A percentile compares a stretch with the other conserved stretches of the same genome.
These are phyloP conservation scores for Pseudomyrmex gracilis DNA, from an alignment of 1,140 invertebrate genomes.

Conservation along the genomic window DNA sequence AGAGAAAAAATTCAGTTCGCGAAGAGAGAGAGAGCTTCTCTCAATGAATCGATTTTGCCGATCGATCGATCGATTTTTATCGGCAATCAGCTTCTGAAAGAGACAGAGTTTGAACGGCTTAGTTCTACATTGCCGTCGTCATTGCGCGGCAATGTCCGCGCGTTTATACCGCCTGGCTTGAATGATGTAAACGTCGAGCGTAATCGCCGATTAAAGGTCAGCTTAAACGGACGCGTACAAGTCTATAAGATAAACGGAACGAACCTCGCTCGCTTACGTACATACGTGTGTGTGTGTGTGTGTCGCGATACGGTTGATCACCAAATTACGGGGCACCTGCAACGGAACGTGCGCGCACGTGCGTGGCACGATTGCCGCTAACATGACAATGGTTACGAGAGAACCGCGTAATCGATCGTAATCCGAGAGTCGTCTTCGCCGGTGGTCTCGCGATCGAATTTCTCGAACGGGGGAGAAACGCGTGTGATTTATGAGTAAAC, in stretches of 20 bases:
- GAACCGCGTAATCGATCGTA: slow-evolving; percentile 36
- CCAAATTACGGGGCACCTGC: slow-evolving; percentile 26
- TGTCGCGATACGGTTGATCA: slow-evolving; percentile 28
- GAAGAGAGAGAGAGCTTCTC: too few species aligned
- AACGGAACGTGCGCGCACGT: background rate
- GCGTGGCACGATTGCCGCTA: background rate
- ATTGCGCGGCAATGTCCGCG: slow-evolving; percentile 11
- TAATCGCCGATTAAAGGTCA: slow-evolving; percentile 50
- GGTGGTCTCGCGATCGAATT: slow-evolving; percentile 40
- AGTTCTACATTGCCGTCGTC: background rate
- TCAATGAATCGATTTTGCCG: too few species aligned
- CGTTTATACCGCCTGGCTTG: slow-evolving; percentile 14
- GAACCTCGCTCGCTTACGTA: background rate
- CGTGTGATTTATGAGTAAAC: slow-evolving; percentile 1
- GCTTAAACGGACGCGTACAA: slow-evolving; percentile 4
- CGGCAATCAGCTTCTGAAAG: background rate
- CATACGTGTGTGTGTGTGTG: slow-evolving; percentile 4
- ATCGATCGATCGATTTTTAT: background rate
- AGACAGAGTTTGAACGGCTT: background rate
- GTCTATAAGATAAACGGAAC: slow-evolving; percentile 23
- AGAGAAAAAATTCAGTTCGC: too few species aligned
- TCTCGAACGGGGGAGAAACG: background rate
- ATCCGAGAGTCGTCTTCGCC: slow-evolving; percentile 11
- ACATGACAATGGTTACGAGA: slow-evolving; percentile 10
- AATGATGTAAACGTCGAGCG: slow-evolving; percentile 23